phyloP scores from a whole-genome alignment of 23 tunicate species.

The Styela plicata region DNA sequence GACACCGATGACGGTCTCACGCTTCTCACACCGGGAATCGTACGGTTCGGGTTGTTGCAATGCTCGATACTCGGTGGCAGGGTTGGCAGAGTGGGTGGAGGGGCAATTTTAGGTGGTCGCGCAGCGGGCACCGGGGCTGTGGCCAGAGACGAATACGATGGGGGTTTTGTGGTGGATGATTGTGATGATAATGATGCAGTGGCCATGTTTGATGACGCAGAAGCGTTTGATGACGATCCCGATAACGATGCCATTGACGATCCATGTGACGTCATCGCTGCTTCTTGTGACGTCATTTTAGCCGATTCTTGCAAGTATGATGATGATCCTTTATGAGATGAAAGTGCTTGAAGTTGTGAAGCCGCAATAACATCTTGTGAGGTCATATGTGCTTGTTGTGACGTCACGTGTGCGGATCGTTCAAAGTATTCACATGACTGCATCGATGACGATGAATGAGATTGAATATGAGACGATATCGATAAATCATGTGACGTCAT shows the following conservation, averaged over 20 bases:
- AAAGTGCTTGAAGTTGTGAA: not conserved
- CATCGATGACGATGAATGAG: not conserved
- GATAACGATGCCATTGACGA: not conserved
- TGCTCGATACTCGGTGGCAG: constrained; percentile 16
- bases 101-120: constrained; percentile 18
- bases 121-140: constrained; percentile 21
- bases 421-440: not conserved
- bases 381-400: not conserved
- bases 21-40: constrained; percentile 25
- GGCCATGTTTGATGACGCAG: constrained; percentile 20
- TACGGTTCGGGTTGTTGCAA: not conserved
- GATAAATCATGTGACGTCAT: not conserved
- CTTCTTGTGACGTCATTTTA: not conserved
- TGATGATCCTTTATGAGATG: not conserved
- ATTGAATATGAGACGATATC: not conserved
- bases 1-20: constrained; percentile 21
- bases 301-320: not conserved
- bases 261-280: not conserved
- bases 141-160: not conserved
- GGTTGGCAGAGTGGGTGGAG: constrained; percentile 11
- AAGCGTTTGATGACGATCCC: constrained; percentile 8
- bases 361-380: not conserved
- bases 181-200: not conserved
- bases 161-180: constrained; percentile 3
- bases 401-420: not conserved